Percentiles rank a stretch among this genome's conserved stretches.
These are phyloP conservation scores for Pristionchus arcanus DNA, from an alignment of 2,888 invertebrate species.

Conservation along the genomic window DNA sequence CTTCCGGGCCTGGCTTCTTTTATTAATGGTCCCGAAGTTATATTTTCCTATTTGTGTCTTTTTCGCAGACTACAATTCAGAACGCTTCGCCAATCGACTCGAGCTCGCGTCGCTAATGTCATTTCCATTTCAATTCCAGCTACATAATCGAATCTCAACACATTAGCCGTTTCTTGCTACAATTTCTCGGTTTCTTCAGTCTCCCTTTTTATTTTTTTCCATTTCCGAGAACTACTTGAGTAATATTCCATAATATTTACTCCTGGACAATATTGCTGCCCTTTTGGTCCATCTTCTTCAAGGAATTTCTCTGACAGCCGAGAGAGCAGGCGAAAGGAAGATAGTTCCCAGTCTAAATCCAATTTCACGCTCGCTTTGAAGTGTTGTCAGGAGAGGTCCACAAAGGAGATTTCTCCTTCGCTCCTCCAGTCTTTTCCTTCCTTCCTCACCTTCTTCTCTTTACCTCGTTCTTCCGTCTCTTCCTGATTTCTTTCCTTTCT, in stretches of 20 bases:
- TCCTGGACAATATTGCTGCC: neutral
- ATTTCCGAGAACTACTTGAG: neutral
- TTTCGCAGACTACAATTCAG: no score
- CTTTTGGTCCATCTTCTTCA: neutral
- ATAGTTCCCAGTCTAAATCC: conserved; percentile 1
- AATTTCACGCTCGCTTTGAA: conserved; percentile 24
- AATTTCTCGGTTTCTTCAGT: neutral
- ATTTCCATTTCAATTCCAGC: neutral
- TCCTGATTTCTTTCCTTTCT: neutral
- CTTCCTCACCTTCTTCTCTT: neutral
- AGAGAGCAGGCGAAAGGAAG: neutral
- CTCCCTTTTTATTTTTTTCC: neutral
- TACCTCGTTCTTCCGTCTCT: conserved; percentile 2
- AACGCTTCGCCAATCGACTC: neutral
- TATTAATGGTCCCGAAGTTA: no score
- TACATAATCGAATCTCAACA: neutral
- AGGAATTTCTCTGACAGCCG: neutral
- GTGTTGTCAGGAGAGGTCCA: conserved; percentile 33
- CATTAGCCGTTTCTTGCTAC: neutral
- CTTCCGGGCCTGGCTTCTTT: no score
- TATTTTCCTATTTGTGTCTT: no score
- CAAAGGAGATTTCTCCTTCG: neutral
- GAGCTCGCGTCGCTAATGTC: neutral
- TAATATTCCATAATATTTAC: neutral
- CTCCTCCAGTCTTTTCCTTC: neutral